Conservation (phyloP, 2,888 invertebrate species). For the Galerucella pusilla region DNA sequence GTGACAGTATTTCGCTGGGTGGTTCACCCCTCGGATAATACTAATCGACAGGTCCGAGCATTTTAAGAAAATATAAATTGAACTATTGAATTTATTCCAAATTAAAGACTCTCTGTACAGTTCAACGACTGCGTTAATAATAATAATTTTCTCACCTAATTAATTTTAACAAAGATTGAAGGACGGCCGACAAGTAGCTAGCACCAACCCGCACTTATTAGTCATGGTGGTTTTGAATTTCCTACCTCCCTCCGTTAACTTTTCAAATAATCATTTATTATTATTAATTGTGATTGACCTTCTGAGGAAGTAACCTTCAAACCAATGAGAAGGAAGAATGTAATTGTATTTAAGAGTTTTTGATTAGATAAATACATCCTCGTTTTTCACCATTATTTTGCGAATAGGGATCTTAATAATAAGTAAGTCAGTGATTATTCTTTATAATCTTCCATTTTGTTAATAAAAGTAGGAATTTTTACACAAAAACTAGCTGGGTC, state of each 20-base stretch:
- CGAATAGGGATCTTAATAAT: not conserved
- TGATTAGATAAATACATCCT: not conserved
- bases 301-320: not conserved
- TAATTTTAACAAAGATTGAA: not conserved
- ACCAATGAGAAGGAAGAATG: not conserved
- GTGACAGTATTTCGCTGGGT: no score
- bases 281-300: not conserved
- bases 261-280: not conserved
- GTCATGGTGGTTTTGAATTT: not conserved
- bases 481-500: no score
- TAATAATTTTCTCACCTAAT: slow-evolving; percentile 5
- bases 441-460: not conserved
- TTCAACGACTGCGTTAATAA: not conserved
- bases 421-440: not conserved
- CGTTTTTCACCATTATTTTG: not conserved
- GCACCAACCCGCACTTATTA: slow-evolving; percentile 1
- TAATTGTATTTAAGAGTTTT: not conserved
- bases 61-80: no score
- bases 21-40: no score
- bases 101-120: not conserved
- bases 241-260: not conserved
- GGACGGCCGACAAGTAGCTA: not conserved
- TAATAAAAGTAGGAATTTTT: no score
- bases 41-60: no score
- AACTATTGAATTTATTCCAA: no score